Percentiles rank a stretch among this genome's conserved stretches.
Evolutionary conservation across 2,888 invertebrate species (phyloP).

Genomic region (Thymelicus acteon): DNA sequence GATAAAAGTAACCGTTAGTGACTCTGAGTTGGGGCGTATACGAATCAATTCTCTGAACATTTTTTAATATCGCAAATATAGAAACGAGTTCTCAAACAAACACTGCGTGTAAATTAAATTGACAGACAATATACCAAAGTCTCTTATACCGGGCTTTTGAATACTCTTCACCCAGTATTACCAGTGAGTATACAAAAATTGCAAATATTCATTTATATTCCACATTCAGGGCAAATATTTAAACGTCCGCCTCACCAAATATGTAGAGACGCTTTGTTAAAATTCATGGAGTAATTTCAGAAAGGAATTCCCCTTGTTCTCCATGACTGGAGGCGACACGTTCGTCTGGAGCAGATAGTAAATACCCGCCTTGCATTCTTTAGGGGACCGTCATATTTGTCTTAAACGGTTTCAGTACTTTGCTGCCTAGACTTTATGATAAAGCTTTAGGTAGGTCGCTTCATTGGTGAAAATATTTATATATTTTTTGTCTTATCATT

Average conservation of each 20-base stretch:
- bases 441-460: too few species aligned
- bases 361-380: slow-evolving; percentile 25
- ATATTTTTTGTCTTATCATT: too few species aligned
- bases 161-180: neutral
- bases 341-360: slow-evolving; percentile 9
- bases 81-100: too few species aligned
- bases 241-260: slow-evolving; percentile 8
- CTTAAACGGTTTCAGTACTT: slow-evolving; percentile 2
- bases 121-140: neutral
- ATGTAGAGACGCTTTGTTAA: slow-evolving; percentile 24
- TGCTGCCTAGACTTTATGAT: slow-evolving; percentile 1
- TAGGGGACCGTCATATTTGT: slow-evolving; percentile 22
- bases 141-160: neutral
- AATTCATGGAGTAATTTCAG: slow-evolving; percentile 31
- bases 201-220: slow-evolving; percentile 3
- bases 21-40: too few species aligned
- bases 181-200: neutral
- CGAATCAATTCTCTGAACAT: too few species aligned
- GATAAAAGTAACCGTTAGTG: too few species aligned
- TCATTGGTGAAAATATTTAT: too few species aligned
- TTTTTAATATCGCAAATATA: too few species aligned
- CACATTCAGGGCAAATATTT: slow-evolving; percentile 8
- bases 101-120: neutral
- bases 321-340: slow-evolving; percentile 30
- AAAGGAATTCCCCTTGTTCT: slow-evolving; percentile 25